Conservation (phyloP, 2,113 vertebrate genomes). For the Dipodomys spectabilis region DNA sequence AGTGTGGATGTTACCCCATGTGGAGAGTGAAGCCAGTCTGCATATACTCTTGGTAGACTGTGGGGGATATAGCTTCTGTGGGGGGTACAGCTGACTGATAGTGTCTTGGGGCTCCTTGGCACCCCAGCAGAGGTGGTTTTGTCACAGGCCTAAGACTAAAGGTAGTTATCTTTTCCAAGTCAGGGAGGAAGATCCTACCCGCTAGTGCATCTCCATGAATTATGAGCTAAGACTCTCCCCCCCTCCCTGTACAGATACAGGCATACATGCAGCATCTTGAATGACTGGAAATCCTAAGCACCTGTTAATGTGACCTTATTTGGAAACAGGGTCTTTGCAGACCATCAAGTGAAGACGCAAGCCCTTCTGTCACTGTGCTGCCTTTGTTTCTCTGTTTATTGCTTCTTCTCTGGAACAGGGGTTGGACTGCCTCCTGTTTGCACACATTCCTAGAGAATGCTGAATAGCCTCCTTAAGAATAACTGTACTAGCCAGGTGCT, state of each 20-base stretch:
- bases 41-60: background rate
- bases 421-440: background rate
- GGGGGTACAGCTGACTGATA: background rate
- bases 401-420: background rate
- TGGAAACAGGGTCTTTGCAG: background rate
- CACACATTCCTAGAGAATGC: slow-evolving; percentile 15
- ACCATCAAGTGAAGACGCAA: background rate
- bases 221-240: background rate
- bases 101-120: background rate
- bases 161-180: background rate
- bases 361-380: background rate
- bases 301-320: background rate
- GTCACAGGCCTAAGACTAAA: background rate
- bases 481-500: background rate
- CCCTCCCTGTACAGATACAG: background rate
- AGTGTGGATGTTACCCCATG: background rate
- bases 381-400: background rate
- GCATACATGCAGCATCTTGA: background rate
- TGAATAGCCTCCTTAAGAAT: slow-evolving; percentile 3
- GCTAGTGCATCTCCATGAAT: background rate
- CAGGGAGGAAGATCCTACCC: background rate
- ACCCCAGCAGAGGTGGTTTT: background rate
- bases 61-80: background rate
- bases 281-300: background rate
- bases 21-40: background rate